These are phyloP conservation scores for Strix occidentalis DNA, from an alignment of 2,797 vertebrate genomes.

Conservation along the genomic window DNA sequence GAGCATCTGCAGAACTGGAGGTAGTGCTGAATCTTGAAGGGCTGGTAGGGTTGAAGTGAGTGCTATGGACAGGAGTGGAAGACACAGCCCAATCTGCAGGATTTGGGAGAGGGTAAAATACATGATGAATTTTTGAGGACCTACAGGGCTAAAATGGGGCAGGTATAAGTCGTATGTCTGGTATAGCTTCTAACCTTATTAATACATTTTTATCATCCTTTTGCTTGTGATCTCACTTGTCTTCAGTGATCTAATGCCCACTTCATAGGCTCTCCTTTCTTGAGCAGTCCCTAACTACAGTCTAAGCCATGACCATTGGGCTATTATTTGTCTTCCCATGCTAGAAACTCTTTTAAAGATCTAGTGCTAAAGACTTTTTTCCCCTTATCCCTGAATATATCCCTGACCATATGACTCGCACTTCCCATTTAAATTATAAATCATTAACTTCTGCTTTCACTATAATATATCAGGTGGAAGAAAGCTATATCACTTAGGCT, in stretches of 20 bases:
- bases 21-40: neutral
- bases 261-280: neutral
- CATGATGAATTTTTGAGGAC: neutral
- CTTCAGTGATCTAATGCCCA: neutral
- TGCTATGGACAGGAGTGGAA: neutral
- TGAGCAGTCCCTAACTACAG: neutral
- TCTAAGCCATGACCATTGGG: neutral
- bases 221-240: neutral
- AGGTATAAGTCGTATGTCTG: neutral
- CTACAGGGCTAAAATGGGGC: neutral
- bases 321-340: neutral
- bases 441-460: neutral
- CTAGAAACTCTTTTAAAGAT: neutral
- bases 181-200: neutral
- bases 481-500: neutral
- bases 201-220: neutral
- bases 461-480: neutral
- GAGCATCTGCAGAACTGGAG: neutral
- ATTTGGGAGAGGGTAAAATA: neutral
- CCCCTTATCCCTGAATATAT: neutral
- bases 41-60: accelerated
- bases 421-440: neutral
- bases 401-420: accelerated
- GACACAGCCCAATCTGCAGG: neutral
- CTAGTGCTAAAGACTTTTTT: neutral